Conservation (phyloP, 2,113 vertebrate species). For the Hepsetus odoe region DNA sequence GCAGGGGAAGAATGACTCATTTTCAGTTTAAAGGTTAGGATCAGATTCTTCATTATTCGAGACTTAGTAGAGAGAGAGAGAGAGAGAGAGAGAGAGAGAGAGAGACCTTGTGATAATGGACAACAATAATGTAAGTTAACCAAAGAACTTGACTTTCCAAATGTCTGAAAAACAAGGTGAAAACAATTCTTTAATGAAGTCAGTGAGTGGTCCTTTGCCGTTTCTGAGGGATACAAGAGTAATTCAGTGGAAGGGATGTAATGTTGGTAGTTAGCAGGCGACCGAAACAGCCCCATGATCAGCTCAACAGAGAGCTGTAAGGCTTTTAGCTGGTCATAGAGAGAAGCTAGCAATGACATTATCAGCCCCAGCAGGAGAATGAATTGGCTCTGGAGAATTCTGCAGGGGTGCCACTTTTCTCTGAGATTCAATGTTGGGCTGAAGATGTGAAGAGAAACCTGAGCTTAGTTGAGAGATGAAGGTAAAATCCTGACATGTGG, state of each 20-base stretch:
- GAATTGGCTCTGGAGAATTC: no score
- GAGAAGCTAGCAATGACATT: no score
- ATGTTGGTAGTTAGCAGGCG: not conserved
- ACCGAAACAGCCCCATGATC: not conserved
- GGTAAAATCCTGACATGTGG: not conserved
- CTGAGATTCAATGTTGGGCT: not conserved
- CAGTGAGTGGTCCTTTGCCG: not conserved
- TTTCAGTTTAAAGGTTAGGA: no score
- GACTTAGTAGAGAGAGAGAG: no score
- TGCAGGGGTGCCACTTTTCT: no score
- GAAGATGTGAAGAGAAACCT: not conserved
- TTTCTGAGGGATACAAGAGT: no score
- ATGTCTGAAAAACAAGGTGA: conserved; percentile 22
- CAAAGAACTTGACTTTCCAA: not conserved
- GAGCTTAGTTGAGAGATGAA: not conserved
- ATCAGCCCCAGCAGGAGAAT: no score
- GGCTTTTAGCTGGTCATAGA: not conserved
- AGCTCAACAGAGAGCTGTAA: not conserved
- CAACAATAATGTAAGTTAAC: no score
- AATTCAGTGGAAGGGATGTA: no score
- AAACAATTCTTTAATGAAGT: conserved; percentile 7
- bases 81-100: no score
- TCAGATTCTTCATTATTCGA: no score
- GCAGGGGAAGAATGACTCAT: not conserved
- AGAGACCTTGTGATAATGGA: no score